These are phyloP conservation scores for Notechis scutatus DNA, from an alignment of 2,113 vertebrate genomes.

Conservation along the genomic window DNA sequence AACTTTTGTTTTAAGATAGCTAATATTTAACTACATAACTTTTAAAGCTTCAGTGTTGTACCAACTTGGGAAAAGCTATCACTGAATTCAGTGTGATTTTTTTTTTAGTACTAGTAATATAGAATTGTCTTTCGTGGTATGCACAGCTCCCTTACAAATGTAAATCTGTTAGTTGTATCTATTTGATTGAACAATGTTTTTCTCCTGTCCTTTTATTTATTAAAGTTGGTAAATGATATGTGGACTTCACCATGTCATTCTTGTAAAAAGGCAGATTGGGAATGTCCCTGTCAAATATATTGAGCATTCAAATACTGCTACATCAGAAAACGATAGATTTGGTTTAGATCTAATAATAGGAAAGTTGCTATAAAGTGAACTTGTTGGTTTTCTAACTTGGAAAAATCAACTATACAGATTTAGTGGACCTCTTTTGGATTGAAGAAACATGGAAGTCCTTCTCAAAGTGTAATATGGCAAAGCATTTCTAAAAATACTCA, in stretches of 20 bases:
- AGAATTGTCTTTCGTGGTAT: neutral
- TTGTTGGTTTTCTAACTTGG: neutral
- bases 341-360: neutral
- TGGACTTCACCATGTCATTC: neutral
- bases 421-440: neutral
- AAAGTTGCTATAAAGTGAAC: neutral
- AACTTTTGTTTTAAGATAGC: constrained; percentile 27
- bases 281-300: neutral
- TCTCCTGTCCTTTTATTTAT: neutral
- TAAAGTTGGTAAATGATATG: neutral
- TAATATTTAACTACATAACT: constrained; percentile 2
- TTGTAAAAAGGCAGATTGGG: neutral
- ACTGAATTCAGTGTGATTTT: neutral
- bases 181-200: neutral
- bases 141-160: neutral
- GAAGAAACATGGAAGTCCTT: neutral
- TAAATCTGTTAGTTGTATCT: constrained; percentile 6
- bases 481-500: neutral
- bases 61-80: neutral
- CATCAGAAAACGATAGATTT: neutral
- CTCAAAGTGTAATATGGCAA: neutral
- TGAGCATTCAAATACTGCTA: neutral
- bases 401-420: neutral
- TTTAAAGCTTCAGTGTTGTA: neutral
- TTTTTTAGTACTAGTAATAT: neutral